Conservation (phyloP, 92 coral and sea anemone genomes). For the Porites evermanni region DNA sequence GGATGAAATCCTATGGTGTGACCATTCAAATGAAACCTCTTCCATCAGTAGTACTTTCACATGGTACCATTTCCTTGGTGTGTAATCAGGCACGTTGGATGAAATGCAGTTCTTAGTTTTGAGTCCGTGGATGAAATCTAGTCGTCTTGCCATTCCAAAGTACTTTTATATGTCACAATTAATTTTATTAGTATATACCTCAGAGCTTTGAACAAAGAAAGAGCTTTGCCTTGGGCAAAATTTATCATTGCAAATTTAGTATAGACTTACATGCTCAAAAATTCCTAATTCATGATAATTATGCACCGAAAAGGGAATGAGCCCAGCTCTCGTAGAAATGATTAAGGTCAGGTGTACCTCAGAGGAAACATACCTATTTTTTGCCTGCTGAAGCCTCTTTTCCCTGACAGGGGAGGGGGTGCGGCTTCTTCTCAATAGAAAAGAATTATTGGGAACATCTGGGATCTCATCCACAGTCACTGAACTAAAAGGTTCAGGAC, state of each 20-base stretch:
- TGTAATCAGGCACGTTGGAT: background rate
- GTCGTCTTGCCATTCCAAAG: background rate
- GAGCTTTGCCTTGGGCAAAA: no score
- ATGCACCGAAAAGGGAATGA: no score
- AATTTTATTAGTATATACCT: no score
- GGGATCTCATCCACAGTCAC: slow-evolving; percentile 83
- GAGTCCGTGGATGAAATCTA: background rate
- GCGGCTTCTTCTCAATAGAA: slow-evolving; percentile 92
- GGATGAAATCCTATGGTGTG: no score
- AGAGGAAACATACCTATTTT: slow-evolving; percentile 9
- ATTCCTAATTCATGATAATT: no score
- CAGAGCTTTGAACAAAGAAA: no score
- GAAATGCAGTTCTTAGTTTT: background rate
- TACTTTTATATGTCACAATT: no score
- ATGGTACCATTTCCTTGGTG: background rate
- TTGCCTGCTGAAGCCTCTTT: slow-evolving; percentile 56
- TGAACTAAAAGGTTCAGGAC: slow-evolving; percentile 52
- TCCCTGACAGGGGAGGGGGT: slow-evolving; percentile 97
- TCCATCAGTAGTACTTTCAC: no score
- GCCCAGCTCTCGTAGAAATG: no score
- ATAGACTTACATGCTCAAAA: no score
- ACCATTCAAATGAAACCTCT: no score
- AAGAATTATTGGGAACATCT: slow-evolving; percentile 85
- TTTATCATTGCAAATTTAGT: no score
- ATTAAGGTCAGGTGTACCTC: background rate